These are phyloP conservation scores for Tupaia tana DNA, from an alignment of 2,113 vertebrate species.

Conservation along the genomic window DNA sequence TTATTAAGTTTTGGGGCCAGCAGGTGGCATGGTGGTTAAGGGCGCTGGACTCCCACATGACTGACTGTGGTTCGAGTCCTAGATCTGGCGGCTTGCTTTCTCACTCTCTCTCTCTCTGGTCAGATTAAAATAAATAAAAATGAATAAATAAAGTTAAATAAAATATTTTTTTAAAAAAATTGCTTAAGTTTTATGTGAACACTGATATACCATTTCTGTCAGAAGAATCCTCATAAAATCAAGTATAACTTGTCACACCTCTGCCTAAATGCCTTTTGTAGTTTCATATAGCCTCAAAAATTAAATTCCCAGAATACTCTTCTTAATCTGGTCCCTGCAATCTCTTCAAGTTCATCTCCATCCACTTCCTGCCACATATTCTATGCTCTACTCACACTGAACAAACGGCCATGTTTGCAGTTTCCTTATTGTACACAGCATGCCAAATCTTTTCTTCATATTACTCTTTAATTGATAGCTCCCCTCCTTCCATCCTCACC, in stretches of 20 bases:
- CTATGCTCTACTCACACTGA: not conserved
- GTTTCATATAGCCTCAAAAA: not conserved
- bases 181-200: not conserved
- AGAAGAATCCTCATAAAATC: conserved; percentile 23
- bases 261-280: not conserved
- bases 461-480: not conserved
- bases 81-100: no score
- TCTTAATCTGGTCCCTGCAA: not conserved
- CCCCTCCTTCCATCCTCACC: not conserved
- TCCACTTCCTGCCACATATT: not conserved
- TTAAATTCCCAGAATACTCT: not conserved
- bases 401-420: not conserved
- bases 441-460: not conserved
- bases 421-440: not conserved
- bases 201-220: not conserved
- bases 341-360: not conserved
- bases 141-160: no score
- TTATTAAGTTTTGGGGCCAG: not conserved
- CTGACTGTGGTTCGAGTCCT: no score
- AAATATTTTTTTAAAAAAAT: no score
- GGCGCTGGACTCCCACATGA: no score
- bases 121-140: no score
- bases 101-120: no score
- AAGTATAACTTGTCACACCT: not conserved
- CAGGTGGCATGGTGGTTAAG: no score